A percentile compares a stretch with the other conserved stretches of the same genome.
Evolutionary conservation across 2,113 vertebrate species (phyloP).

Genomic region (Micronisus gabar): DNA sequence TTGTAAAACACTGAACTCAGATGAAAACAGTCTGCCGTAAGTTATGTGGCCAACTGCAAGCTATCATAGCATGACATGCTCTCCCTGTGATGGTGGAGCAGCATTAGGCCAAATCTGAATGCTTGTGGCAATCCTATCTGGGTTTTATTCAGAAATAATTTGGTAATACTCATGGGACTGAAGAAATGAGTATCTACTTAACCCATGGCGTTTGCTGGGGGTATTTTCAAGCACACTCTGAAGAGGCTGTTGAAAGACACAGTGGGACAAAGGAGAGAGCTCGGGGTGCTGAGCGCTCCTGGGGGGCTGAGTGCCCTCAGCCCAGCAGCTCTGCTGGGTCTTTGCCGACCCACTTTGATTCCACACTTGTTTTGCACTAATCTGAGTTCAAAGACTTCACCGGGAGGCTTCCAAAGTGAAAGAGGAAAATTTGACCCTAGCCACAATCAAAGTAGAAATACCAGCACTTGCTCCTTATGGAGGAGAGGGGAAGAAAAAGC

Average conservation of each 20-base stretch:
- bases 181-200: neutral
- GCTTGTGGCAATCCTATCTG: neutral
- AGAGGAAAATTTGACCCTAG: neutral
- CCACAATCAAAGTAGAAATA: neutral
- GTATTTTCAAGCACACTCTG: rapidly evolving
- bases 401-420: neutral
- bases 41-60: neutral
- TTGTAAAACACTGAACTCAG: neutral
- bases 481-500: neutral
- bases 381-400: neutral
- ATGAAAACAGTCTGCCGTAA: neutral
- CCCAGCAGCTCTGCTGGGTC: neutral
- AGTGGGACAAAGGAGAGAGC: neutral
- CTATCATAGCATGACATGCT: neutral
- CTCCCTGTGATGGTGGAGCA: neutral
- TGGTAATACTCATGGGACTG: neutral
- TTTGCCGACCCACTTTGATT: neutral
- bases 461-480: rapidly evolving
- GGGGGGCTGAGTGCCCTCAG: too few relatives aligned
- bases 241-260: neutral
- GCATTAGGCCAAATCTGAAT: neutral
- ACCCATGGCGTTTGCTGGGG: rapidly evolving
- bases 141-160: neutral
- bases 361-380: neutral
- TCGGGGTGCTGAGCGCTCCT: rapidly evolving